These are phyloP conservation scores for Chlorodrepanis virens DNA, from an alignment of 2,113 vertebrate species.

Conservation along the genomic window DNA sequence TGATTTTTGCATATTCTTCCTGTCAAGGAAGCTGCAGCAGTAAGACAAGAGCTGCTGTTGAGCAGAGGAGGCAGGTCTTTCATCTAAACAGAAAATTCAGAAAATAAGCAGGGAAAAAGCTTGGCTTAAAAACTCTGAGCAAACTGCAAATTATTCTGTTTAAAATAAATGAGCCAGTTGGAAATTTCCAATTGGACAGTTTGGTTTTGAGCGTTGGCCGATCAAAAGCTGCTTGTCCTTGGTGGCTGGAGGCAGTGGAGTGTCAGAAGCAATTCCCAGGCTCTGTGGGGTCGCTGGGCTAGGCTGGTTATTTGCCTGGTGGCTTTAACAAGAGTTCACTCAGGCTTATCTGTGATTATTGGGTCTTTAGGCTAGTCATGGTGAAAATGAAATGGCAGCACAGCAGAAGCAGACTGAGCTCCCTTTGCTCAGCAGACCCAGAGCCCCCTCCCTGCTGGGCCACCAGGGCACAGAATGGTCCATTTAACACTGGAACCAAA, in stretches of 20 bases:
- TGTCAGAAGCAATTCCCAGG: background rate
- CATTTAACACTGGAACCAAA: background rate
- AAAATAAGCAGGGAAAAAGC: background rate
- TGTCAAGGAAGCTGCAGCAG: background rate
- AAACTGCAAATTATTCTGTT: background rate
- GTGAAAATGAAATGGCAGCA: background rate
- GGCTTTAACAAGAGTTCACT: background rate
- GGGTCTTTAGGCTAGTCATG: background rate
- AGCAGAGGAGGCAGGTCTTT: background rate
- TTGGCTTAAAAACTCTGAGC: background rate
- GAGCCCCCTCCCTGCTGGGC: background rate
- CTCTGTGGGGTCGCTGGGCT: background rate
- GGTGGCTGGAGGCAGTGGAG: background rate
- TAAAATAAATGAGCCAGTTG: background rate
- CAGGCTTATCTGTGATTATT: background rate
- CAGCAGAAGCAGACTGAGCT: background rate
- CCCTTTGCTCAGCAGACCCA: background rate
- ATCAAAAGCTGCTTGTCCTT: background rate
- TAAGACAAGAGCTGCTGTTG: background rate
- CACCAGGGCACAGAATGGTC: background rate
- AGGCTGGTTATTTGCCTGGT: background rate
- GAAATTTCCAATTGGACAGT: background rate
- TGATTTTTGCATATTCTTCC: background rate
- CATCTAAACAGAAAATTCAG: background rate
- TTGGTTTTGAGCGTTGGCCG: accelerated